phyloP scores from a whole-genome alignment of 2,888 invertebrate species.

The Perithous albicinctus region DNA sequence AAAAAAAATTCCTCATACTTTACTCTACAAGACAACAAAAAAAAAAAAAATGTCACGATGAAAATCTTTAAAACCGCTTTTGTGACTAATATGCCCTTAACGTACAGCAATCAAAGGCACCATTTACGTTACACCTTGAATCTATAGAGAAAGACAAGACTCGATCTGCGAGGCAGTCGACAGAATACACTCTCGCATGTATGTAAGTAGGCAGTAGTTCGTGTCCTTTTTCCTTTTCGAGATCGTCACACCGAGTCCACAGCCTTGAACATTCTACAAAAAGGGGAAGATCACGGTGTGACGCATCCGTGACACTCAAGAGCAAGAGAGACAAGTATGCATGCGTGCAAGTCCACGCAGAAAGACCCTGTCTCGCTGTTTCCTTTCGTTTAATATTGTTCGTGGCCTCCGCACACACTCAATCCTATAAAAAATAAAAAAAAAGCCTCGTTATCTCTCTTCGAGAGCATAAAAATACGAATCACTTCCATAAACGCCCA shows the following conservation, averaged over 20 bases:
- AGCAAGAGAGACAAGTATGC: constrained; percentile 7
- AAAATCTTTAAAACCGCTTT: no score
- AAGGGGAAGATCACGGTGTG: constrained; percentile 55
- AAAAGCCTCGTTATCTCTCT: neutral
- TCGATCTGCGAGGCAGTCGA: neutral
- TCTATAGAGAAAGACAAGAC: neutral
- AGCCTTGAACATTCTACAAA: constrained; percentile 59
- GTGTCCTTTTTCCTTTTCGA: constrained; percentile 58
- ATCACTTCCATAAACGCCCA: neutral
- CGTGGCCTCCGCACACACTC: constrained; percentile 12
- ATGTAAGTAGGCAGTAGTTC: constrained; percentile 10
- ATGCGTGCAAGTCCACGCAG: neutral
- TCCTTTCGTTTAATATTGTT: constrained; percentile 14
- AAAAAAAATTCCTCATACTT: no score
- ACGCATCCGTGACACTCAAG: constrained; percentile 54
- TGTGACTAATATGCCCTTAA: neutral
- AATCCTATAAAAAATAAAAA: neutral
- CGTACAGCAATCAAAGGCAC: neutral
- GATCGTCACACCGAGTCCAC: constrained; percentile 29
- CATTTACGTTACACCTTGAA: constrained; percentile 11
- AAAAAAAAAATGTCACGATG: no score
- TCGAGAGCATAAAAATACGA: neutral
- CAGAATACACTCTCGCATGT: neutral
- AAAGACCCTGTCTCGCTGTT: constrained; percentile 1
- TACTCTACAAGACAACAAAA: no score